phyloP scores from a whole-genome alignment of 2,113 vertebrate genomes.

The Nematolebias whitei region DNA sequence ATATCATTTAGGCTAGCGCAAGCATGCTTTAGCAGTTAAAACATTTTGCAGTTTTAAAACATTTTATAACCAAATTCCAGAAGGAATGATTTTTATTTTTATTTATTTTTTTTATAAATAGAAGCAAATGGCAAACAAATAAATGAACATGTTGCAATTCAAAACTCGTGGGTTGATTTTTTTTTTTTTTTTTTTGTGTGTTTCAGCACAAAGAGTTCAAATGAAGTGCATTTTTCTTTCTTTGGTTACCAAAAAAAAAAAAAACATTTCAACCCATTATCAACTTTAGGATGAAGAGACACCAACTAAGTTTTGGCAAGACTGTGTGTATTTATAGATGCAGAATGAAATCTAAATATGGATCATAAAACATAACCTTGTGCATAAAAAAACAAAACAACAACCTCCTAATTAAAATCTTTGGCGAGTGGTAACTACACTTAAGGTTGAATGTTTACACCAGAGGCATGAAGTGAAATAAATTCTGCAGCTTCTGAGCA shows the following conservation, averaged over 20 bases:
- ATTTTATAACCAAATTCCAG: background rate
- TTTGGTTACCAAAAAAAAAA: background rate
- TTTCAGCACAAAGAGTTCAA: no score
- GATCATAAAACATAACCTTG: conserved; percentile 24
- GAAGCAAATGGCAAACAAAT: background rate
- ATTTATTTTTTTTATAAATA: no score
- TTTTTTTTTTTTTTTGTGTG: no score
- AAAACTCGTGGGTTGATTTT: no score
- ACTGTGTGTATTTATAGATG: conserved; percentile 57
- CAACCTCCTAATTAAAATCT: conserved; percentile 5
- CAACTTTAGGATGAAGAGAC: conserved; percentile 38
- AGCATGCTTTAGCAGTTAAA: no score
- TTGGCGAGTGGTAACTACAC: conserved; percentile 4
- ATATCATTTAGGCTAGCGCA: no score
- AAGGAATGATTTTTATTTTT: no score
- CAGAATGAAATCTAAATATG: conserved; percentile 52
- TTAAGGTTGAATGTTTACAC: conserved; percentile 27
- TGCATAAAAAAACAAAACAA: conserved; percentile 22
- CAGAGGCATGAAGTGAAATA: conserved; percentile 41
- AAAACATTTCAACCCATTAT: conserved; percentile 38
- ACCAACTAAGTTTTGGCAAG: conserved; percentile 51
- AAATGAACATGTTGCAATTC: no score
- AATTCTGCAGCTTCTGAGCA: conserved; percentile 51
- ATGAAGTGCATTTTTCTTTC: background rate
- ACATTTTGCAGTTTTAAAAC: no score